Conservation (phyloP, 2,113 vertebrate species). For the Cyanoderma ruficeps region DNA sequence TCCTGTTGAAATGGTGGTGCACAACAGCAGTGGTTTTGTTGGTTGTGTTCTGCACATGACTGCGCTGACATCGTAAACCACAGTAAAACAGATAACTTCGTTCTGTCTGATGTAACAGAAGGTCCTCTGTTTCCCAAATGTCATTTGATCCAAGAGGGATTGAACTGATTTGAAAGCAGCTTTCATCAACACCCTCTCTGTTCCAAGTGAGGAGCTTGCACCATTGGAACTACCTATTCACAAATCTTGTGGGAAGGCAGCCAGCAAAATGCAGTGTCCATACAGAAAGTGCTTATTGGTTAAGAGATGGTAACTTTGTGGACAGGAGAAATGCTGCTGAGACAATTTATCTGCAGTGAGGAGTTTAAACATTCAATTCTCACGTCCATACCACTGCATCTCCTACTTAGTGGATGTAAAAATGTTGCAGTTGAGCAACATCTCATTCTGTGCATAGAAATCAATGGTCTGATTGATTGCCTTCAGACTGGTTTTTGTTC, state of each 20-base stretch:
- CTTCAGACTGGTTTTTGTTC: slow-evolving; percentile 8
- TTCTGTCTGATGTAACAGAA: slow-evolving; percentile 8
- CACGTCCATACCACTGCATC: background rate
- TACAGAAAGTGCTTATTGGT: background rate
- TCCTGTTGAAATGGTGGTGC: background rate
- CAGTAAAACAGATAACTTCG: background rate
- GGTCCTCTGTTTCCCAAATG: background rate
- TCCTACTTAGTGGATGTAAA: background rate
- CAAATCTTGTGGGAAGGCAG: background rate
- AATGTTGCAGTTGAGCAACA: background rate
- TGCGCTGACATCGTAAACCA: background rate
- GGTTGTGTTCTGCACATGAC: background rate
- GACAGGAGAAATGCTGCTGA: background rate
- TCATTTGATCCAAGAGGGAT: background rate
- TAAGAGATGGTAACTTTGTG: background rate
- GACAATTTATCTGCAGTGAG: background rate
- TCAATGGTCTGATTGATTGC: slow-evolving; percentile 6
- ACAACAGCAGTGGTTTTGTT: background rate
- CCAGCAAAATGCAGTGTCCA: background rate
- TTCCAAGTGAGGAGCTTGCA: background rate
- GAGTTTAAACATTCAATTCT: background rate
- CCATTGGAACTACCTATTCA: background rate
- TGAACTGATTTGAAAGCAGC: slow-evolving; percentile 1
- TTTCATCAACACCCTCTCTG: background rate
- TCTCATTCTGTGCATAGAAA: background rate